These are phyloP conservation scores for Hoplostethus atlanticus DNA, from an alignment of 2,797 vertebrate species.

Conservation along the genomic window DNA sequence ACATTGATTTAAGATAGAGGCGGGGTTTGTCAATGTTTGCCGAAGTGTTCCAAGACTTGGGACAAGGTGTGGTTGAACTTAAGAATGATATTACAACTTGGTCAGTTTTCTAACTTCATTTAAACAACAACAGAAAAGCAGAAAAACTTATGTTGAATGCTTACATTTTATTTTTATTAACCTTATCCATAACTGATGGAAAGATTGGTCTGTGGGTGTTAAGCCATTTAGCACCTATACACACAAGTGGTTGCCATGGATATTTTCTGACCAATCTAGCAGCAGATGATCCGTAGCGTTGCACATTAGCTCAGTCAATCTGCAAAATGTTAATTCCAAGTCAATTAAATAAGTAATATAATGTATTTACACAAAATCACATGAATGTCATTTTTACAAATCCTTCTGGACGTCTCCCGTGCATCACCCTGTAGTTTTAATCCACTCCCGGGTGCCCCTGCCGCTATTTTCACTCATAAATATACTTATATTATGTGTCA, in stretches of 20 bases:
- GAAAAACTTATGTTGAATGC: not conserved
- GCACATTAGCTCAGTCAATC: not conserved
- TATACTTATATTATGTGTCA: conserved; percentile 37
- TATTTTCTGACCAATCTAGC: not conserved
- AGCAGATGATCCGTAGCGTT: too few species aligned
- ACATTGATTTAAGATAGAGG: conserved; percentile 75
- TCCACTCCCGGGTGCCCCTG: conserved; percentile 28
- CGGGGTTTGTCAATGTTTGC: conserved; percentile 47
- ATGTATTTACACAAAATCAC: not conserved
- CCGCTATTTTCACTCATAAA: conserved; percentile 54
- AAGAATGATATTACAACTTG: conserved; percentile 30
- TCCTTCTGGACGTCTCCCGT: not conserved
- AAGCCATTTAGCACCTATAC: not conserved
- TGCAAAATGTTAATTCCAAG: not conserved
- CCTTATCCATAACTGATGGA: not conserved
- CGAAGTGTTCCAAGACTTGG: conserved; percentile 23
- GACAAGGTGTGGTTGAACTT: conserved; percentile 10
- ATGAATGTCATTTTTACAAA: not conserved
- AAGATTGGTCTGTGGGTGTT: not conserved
- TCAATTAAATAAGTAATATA: too few species aligned
- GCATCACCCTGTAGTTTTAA: conserved; percentile 13
- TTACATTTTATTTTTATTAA: not conserved
- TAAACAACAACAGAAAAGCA: not conserved
- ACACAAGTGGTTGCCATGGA: not conserved
- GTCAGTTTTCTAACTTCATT: not conserved